Percentiles rank a stretch among this genome's conserved stretches.
Conservation (phyloP, 2,797 vertebrate species). For the Anolis apletophallus region DNA sequence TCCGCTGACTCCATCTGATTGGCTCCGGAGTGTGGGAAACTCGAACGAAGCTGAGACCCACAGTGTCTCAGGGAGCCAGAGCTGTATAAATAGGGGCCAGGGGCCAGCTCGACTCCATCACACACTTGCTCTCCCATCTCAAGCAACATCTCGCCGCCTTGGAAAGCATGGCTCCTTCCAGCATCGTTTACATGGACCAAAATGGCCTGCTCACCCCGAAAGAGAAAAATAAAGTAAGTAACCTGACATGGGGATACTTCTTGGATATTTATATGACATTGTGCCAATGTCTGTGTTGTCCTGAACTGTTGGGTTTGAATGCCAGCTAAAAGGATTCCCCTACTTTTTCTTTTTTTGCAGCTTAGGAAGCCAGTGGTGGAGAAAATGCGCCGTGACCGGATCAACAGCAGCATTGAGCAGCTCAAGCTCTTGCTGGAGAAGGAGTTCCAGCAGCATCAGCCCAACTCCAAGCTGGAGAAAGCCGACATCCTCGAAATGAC, state of each 20-base stretch:
- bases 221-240: conserved; percentile 85
- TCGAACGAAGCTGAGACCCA: conserved; percentile 74
- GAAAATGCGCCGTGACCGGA: conserved; percentile 82
- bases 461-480: conserved; percentile 71
- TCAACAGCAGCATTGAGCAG: conserved; percentile 83
- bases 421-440: conserved; percentile 83
- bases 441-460: conserved; percentile 73
- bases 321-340: neutral
- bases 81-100: conserved; percentile 80
- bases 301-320: neutral
- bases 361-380: conserved; percentile 89
- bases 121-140: conserved; percentile 50
- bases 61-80: conserved; percentile 14
- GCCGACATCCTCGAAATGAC: conserved; percentile 80
- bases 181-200: conserved; percentile 71
- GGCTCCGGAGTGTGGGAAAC: conserved; percentile 87
- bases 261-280: neutral
- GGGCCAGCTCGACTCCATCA: conserved; percentile 37
- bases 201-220: conserved; percentile 75
- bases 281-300: neutral
- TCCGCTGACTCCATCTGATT: conserved; percentile 68
- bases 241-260: too few relatives aligned
- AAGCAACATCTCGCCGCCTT: conserved; percentile 7
- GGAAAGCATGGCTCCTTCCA: conserved; percentile 84
- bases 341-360: conserved; percentile 68